Conservation (phyloP, 2,797 vertebrate genomes). For the Helarctos malayanus region DNA sequence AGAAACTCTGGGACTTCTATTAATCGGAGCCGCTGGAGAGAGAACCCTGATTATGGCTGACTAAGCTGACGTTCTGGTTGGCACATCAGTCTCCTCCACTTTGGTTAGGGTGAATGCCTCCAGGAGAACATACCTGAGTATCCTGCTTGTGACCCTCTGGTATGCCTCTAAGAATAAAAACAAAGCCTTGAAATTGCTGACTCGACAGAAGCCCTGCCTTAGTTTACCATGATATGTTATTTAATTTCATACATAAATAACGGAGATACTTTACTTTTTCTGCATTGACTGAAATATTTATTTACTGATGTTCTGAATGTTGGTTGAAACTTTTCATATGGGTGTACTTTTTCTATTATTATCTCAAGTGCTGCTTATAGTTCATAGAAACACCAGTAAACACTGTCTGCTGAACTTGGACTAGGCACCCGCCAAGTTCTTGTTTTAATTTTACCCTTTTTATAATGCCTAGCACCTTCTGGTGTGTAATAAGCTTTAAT, state of each 20-base stretch:
- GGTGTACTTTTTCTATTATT: not conserved
- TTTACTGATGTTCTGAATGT: not conserved
- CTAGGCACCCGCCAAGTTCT: slow-evolving; percentile 48
- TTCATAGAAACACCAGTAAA: not conserved
- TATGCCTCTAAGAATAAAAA: not conserved
- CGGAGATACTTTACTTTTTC: not conserved
- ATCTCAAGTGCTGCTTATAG: not conserved
- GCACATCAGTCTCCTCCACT: not conserved
- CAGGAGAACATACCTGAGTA: not conserved
- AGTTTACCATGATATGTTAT: not conserved
- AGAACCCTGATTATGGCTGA: not conserved
- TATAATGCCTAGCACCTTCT: not conserved
- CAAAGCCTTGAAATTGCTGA: not conserved
- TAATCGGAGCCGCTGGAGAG: slow-evolving; percentile 19
- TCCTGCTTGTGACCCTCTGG: not conserved
- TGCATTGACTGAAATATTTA: not conserved
- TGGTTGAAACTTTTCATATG: not conserved
- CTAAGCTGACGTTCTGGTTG: not conserved
- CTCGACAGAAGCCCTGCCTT: not conserved
- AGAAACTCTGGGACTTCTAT: not conserved
- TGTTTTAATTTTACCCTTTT: slow-evolving; percentile 71
- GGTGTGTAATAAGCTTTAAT: not conserved
- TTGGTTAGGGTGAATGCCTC: not conserved
- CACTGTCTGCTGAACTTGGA: not conserved
- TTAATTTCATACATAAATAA: not conserved